Evolutionary conservation across 2,113 vertebrate genomes (phyloP).

Genomic region (Sturnus vulgaris): DNA sequence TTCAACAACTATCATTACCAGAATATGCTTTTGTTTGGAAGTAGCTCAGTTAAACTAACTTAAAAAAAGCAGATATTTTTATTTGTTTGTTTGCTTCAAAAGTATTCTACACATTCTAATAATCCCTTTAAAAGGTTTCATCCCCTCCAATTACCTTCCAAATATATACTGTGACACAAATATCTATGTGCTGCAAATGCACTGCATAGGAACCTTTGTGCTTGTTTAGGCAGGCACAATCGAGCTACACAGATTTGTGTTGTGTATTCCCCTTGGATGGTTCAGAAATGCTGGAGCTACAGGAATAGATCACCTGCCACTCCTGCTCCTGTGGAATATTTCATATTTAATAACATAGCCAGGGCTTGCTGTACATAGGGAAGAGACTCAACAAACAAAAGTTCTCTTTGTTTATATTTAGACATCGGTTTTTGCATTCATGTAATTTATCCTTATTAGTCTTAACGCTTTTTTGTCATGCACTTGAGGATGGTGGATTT

Average conservation of each 20-base stretch:
- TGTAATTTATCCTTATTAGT: not conserved
- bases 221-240: not conserved
- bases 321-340: not conserved
- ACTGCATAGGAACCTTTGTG: not conserved
- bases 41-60: not conserved
- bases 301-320: not conserved
- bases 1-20: not conserved
- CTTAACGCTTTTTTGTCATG: not conserved
- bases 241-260: constrained; percentile 27
- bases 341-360: not conserved
- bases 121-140: not conserved
- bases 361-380: not conserved
- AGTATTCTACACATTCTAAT: not conserved
- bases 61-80: not conserved
- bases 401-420: not conserved
- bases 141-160: not conserved
- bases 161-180: not conserved
- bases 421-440: not conserved
- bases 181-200: not conserved
- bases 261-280: not conserved
- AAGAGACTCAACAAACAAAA: not conserved
- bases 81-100: not conserved
- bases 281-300: not conserved
- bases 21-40: not conserved
- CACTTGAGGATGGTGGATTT: not conserved